Conservation (phyloP, 30 jellyfish, hydroid and myxozoan species). For the Hydractinia echinata region DNA sequence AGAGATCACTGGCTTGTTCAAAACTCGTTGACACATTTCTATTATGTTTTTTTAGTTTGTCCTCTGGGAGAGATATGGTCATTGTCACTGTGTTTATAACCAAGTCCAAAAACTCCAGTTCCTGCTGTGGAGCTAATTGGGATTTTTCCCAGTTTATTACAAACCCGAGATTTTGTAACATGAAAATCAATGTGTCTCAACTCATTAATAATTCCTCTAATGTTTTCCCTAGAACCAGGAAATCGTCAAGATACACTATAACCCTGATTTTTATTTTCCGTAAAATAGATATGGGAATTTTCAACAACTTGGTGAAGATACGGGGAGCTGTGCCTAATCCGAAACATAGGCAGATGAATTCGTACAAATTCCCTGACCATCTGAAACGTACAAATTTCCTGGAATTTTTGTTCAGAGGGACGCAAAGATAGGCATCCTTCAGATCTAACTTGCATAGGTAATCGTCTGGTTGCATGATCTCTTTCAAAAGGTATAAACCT, state of each 20-base stretch:
- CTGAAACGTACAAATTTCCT: slow-evolving; percentile 23
- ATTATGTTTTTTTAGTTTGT: slow-evolving; percentile 18
- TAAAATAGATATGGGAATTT: too few relatives aligned
- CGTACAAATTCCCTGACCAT: slow-evolving; percentile 33
- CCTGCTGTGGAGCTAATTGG: slow-evolving; percentile 24
- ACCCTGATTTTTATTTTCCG: not conserved
- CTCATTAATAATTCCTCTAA: not conserved
- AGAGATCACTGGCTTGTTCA: not conserved
- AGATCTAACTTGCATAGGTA: slow-evolving; percentile 38
- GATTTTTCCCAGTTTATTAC: slow-evolving; percentile 25
- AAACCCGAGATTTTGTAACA: slow-evolving; percentile 33
- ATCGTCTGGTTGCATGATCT: slow-evolving; percentile 41
- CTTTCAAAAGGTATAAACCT: too few relatives aligned
- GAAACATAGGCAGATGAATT: too few relatives aligned
- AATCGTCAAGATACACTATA: not conserved
- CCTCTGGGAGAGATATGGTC: too few relatives aligned
- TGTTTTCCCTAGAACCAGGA: not conserved
- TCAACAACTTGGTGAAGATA: too few relatives aligned
- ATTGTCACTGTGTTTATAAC: slow-evolving; percentile 35
- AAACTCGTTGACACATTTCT: slow-evolving; percentile 5
- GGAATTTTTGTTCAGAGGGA: slow-evolving; percentile 30
- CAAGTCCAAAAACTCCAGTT: slow-evolving; percentile 33
- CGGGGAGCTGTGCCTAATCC: slow-evolving; percentile 44
- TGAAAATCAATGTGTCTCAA: slow-evolving; percentile 28
- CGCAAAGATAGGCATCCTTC: slow-evolving; percentile 37